Base-by-base conservation (phyloP, 2,888 invertebrate species). In the Helicoverpa assulta region DNA sequence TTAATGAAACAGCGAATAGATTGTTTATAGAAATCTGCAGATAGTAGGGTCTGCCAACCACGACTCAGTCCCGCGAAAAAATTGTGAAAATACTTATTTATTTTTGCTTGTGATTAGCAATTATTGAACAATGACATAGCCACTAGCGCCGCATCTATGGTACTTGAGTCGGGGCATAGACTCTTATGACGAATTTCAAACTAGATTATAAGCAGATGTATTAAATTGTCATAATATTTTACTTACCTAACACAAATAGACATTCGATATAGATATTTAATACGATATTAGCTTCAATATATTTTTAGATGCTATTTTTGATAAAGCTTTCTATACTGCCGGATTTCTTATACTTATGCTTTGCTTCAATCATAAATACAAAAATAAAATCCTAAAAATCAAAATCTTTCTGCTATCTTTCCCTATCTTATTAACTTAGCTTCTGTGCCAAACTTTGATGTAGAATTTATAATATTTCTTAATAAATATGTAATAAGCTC, bases 171-270 rank as follows among this genome's bases (percentile, higher is more conserved):
- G 26, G 26, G 26, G 26, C 26, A 26, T 26, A 26, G 26, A 26
- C 26, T 26, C 4, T 40, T 14, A 40, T 14, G 5, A 21, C 56
- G 14, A 18, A n/a, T 63, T 52, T 57, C 40, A 4, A 60, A 56
- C 4, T 40, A 59, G 65, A 5, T n/a, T 40, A 0, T 58, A 76
- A 55, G 26, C n/a, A 55, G 33, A 75, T 67, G 37, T 58, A 67
- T 52, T 59, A 16, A 60, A 33, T 12, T 5, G 10, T 21, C 63
- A 59, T 73, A 59, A 62, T 62, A 62, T 54, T 65, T 51, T 56
- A 40, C 40, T 47, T n/a, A 40, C 40, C 12, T 14, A 47, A 47
- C 47, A 47, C 12, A 47, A 5, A 5, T n/a, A n/a, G 16, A 1
- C n/a, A n/a, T 47, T 47, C 0, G 16, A 47, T 47, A 16, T n/a